Evolutionary conservation across 2,797 vertebrate species (phyloP), one percentile per base, ranked within the genome.

Genomic region (Pelochelys cantorii): DNA sequence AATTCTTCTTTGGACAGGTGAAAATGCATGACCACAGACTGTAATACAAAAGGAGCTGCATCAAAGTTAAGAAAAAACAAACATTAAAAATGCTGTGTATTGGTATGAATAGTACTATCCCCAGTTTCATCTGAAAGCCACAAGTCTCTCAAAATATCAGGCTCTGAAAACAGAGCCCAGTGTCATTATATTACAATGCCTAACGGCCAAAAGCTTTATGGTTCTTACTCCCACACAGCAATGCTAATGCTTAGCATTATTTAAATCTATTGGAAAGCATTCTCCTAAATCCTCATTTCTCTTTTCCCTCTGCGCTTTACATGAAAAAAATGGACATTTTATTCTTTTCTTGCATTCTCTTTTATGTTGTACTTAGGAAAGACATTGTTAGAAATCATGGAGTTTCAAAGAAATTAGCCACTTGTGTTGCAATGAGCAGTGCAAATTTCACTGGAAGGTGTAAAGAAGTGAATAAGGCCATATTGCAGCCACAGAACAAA

Each of bases 211-310:
- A 89, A 85, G 6, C 27, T 48, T 74, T 89, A 91, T 2, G 3
- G 4, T n/a, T 91, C 11, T 34, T 74, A 56, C 9, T 34, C 5
- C 75, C 22, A 52, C 18, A 34, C 8, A 60, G 6, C 77, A 62
- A 29, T 5, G 27, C 11, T 55, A 14, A 59, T 55, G 81, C 4
- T 84, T 88, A 86, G 20, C 65, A 20, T 90, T 90, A 22, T 62
- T 90, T 95, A 94, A 93, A 87, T 79, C 42, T 82, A 81, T 85
- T 82, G 48, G 79, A 90, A 87, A 83, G 25, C 11, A 7, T 17
- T 82, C 1, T 56, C 20, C 57, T 74, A 31, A 18, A 25, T 2
- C 34, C 42, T 22, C 29, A 65, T 74, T 88, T 1, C 9, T 81
- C 52, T 48, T 60, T 74, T 5, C 71, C 5, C 65, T 5, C 42